A percentile compares a stretch with the other conserved stretches of the same genome.
Evolutionary conservation across 1,140 invertebrate species (phyloP).

Genomic region (Neotoxoptera formosana): DNA sequence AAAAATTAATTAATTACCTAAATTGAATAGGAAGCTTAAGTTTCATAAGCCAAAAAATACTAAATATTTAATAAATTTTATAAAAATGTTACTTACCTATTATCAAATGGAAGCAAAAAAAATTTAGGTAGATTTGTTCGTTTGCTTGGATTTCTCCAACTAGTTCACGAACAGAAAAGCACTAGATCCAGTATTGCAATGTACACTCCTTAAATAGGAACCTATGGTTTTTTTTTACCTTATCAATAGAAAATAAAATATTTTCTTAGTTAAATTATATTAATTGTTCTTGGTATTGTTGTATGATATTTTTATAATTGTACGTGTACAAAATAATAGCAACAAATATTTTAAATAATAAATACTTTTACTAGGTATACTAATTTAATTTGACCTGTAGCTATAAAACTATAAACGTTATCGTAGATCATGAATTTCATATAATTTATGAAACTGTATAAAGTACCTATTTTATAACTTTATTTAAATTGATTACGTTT

Average conservation of each 20-base stretch:
- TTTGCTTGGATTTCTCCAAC: not conserved
- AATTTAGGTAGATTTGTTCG: not conserved
- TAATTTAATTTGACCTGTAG: not conserved
- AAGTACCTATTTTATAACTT: not conserved
- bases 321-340: not conserved
- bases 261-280: not conserved
- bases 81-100: not conserved
- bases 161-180: not conserved
- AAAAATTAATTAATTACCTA: not conserved
- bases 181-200: not conserved
- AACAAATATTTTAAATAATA: not conserved
- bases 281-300: not conserved
- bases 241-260: not conserved
- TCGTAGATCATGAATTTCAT: not conserved
- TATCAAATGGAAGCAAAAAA: not conserved
- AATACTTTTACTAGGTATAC: not conserved
- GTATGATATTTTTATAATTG: not conserved
- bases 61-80: not conserved
- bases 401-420: not conserved
- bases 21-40: not conserved
- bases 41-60: not conserved
- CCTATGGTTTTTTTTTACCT: not conserved
- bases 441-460: not conserved
- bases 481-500: not conserved
- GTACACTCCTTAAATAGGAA: not conserved